Percentiles rank a stretch among this genome's conserved stretches.
Conservation (phyloP, 2,113 vertebrate species). For the Solenodon paradoxus region DNA sequence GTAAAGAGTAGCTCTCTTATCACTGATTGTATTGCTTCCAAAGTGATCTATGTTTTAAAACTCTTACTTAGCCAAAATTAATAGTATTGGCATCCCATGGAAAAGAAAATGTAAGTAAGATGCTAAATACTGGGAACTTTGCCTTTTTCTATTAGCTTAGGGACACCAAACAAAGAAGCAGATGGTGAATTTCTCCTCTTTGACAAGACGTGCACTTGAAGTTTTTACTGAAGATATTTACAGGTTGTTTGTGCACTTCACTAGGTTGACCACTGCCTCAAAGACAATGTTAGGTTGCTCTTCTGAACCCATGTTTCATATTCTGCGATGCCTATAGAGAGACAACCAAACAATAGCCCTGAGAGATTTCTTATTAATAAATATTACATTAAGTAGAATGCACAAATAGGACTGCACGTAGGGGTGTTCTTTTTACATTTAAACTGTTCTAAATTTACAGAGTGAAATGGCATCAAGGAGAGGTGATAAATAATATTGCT, state of each 20-base stretch:
- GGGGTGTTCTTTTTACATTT: neutral
- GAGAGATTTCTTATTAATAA: slow-evolving; percentile 3
- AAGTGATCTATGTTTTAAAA: neutral
- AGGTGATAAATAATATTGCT: slow-evolving; percentile 36
- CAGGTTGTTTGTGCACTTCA: neutral
- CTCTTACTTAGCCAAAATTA: neutral
- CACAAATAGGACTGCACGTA: neutral
- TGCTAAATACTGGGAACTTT: neutral
- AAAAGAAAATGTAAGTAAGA: neutral
- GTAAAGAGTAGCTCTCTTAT: neutral
- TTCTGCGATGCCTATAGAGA: neutral
- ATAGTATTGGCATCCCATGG: neutral
- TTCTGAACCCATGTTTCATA: neutral
- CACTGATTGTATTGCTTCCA: neutral
- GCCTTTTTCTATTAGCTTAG: neutral
- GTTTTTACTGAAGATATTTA: slow-evolving; percentile 23
- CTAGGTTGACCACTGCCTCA: neutral
- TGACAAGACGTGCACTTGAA: neutral
- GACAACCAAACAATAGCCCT: neutral
- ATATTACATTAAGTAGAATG: neutral
- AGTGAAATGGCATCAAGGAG: neutral
- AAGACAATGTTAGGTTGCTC: neutral
- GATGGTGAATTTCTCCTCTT: neutral
- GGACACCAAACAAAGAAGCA: neutral
- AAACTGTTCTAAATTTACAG: neutral